phyloP scores from a whole-genome alignment of 2,797 vertebrate species.

The Chaunax sp. region DNA sequence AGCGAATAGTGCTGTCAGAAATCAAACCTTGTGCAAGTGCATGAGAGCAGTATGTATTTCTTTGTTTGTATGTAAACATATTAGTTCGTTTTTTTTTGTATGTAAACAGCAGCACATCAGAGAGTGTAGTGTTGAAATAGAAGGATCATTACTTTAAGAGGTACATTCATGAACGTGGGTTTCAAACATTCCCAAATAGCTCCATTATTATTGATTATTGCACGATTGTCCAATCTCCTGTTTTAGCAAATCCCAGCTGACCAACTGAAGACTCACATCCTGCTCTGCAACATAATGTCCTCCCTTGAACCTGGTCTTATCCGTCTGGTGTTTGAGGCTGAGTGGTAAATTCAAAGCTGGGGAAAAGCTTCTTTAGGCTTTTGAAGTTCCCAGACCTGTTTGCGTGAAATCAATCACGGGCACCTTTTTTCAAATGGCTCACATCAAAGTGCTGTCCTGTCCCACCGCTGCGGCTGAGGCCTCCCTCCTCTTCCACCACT shows the following conservation, averaged over 20 bases:
- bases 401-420: slow-evolving; percentile 78
- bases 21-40: slow-evolving; percentile 11
- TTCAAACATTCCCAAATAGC: slow-evolving; percentile 8
- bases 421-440: slow-evolving; percentile 67
- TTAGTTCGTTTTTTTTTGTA: neutral
- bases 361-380: slow-evolving; percentile 74
- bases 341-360: slow-evolving; percentile 72
- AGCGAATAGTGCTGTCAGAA: slow-evolving; percentile 34
- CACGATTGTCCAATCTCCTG: neutral
- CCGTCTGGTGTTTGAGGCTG: slow-evolving; percentile 43
- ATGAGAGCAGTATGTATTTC: slow-evolving; percentile 3
- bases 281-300: slow-evolving; percentile 52
- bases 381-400: slow-evolving; percentile 79
- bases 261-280: slow-evolving; percentile 33
- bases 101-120: no score
- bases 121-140: neutral
- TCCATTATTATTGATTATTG: slow-evolving; percentile 1
- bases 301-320: slow-evolving; percentile 66
- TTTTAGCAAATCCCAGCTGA: slow-evolving; percentile 18
- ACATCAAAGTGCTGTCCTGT: slow-evolving; percentile 77
- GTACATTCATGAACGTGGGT: neutral
- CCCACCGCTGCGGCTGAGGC: slow-evolving; percentile 53
- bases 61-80: slow-evolving; percentile 5
- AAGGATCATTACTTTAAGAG: slow-evolving; percentile 1
- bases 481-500: slow-evolving; percentile 62